Conservation (phyloP, 2,888 invertebrate genomes). For the Brachyopa scutellaris region DNA sequence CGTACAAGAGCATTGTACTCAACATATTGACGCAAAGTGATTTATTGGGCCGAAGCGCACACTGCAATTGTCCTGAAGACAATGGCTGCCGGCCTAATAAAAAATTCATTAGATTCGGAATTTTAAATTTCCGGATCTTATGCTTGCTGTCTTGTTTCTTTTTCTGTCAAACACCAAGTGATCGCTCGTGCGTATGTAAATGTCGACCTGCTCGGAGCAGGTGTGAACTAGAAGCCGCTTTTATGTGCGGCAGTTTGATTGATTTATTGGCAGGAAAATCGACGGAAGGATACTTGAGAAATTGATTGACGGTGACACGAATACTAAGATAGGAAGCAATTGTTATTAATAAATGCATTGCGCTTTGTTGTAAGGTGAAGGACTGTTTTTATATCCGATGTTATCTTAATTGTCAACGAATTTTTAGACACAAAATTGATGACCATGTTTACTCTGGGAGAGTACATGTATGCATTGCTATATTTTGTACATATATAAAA, state of each 20-base stretch:
- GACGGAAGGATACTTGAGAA: slow-evolving; percentile 49
- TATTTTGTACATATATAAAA: too few species aligned
- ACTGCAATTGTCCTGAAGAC: slow-evolving; percentile 52
- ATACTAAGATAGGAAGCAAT: slow-evolving; percentile 48
- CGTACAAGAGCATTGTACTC: slow-evolving; percentile 31
- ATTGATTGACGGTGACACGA: slow-evolving; percentile 70
- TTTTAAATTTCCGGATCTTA: slow-evolving; percentile 69
- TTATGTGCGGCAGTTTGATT: slow-evolving; percentile 61
- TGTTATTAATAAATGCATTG: slow-evolving; percentile 57
- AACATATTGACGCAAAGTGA: slow-evolving; percentile 71
- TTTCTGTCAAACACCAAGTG: slow-evolving; percentile 38
- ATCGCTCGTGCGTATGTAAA: slow-evolving; percentile 71
- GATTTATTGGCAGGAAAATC: slow-evolving; percentile 57
- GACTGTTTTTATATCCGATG: slow-evolving; percentile 30
- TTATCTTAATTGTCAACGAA: slow-evolving; percentile 31
- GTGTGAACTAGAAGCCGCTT: slow-evolving; percentile 53
- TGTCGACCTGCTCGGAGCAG: slow-evolving; percentile 50
- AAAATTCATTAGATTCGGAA: slow-evolving; percentile 72
- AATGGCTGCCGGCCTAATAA: slow-evolving; percentile 62
- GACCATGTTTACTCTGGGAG: too few species aligned
- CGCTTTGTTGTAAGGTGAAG: slow-evolving; percentile 27
- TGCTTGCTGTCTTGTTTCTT: too few species aligned
- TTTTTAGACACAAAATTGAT: too few species aligned
- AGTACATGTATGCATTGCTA: too few species aligned
- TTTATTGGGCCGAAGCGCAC: slow-evolving; percentile 62